Conservation (phyloP, 2,888 invertebrate species). For the Cynaeus angustus region DNA sequence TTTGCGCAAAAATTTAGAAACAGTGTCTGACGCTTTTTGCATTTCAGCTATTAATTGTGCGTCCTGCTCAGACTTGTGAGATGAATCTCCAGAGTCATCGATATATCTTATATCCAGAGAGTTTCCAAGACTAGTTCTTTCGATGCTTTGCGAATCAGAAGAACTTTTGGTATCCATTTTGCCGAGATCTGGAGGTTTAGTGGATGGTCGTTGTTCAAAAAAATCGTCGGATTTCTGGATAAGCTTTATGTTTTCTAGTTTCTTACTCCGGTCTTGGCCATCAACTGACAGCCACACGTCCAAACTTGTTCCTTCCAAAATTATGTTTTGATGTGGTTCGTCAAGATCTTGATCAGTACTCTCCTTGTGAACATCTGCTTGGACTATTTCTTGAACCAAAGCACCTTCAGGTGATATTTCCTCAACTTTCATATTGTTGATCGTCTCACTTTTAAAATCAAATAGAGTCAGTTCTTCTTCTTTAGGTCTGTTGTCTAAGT, state of each 20-base stretch:
- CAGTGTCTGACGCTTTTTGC: constrained; percentile 67
- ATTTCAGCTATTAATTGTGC: constrained; percentile 67
- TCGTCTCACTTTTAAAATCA: constrained; percentile 67
- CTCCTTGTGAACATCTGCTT: constrained; percentile 60
- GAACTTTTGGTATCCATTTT: constrained; percentile 69
- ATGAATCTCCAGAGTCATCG: constrained; percentile 70
- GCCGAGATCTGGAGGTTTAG: constrained; percentile 69
- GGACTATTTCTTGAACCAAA: constrained; percentile 60
- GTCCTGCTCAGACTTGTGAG: constrained; percentile 69
- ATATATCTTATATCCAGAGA: constrained; percentile 70
- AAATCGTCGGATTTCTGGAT: constrained; percentile 69
- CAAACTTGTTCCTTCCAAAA: constrained; percentile 70
- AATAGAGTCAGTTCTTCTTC: constrained; percentile 64
- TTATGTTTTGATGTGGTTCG: constrained; percentile 64
- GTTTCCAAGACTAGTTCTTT: constrained; percentile 68
- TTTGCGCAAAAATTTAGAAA: constrained; percentile 66
- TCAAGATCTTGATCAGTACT: constrained; percentile 53
- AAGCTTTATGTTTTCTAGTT: constrained; percentile 66
- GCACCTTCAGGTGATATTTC: constrained; percentile 65
- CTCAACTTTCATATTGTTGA: constrained; percentile 52
- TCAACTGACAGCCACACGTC: constrained; percentile 72
- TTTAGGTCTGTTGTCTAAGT: constrained; percentile 67
- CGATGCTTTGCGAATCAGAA: constrained; percentile 69
- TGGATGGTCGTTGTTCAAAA: constrained; percentile 68
- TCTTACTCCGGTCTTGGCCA: constrained; percentile 68